Base-by-base conservation (phyloP, 2,797 vertebrate genomes). In the Tokudaia tokunoshimensis region DNA sequence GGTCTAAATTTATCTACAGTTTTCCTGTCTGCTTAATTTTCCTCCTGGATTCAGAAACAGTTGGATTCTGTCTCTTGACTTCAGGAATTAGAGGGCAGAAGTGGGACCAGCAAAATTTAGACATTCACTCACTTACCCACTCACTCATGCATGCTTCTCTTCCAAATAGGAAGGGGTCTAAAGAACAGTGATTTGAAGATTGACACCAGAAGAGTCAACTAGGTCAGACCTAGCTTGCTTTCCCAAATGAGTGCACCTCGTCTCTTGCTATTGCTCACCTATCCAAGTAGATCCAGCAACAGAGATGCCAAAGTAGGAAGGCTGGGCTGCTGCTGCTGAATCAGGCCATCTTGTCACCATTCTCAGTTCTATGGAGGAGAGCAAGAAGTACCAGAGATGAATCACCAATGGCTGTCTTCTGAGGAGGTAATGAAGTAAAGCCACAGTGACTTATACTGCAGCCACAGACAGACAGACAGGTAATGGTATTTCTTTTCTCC, bases 401-500 rank as follows among this genome's bases (percentile, higher is more conserved):
- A 2, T 7, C 59, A 29, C 0, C 2, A 26, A 79, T 57, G 81
- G 72, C 57, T 83, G 7, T 6, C 50, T 92, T 76, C 80, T 29
- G 59, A 75, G 44, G 41, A 83, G 92, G 17, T 24, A 20, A 24
- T 20, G 12, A 41, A 29, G 20, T 15, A n/a, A 44, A 76, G 24
- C 24, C 74, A 47, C 24, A 47, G 74, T 76, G 44, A 29, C 26
- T 76, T 94, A 90, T 50, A 20, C 72, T 76, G 55, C 29, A 92
- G 59, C 34, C 14, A 67, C 70, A 94, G 89, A 92, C 72, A 89
- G 11, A 72, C 74, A 94, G 78, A 89, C 57, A 91, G 91, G 52
- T 31, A 7, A 91, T 80, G 65, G 67, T 84, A 37, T 94, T 92
- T 95, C 75, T 91, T 7, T 70, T 96, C 65, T 92, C 86, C 74